Evolutionary conservation across 2,113 vertebrate species (phyloP).

Genomic region (Cochlearius cochlearius): DNA sequence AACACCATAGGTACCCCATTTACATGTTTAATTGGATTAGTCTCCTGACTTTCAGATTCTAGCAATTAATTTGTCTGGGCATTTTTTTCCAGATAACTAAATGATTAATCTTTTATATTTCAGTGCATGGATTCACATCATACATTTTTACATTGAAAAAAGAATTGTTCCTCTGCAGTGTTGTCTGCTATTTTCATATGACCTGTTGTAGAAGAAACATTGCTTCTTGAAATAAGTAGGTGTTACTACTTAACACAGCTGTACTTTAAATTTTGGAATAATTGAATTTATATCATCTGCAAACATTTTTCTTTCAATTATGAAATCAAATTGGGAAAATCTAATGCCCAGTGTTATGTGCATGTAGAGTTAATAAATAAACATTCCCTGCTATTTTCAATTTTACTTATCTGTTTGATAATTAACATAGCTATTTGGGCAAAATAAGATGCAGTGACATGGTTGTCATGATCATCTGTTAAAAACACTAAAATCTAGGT

Average conservation of each 20-base stretch:
- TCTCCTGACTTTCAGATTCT: conserved; percentile 65
- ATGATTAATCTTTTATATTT: conserved; percentile 60
- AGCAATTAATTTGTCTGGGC: conserved; percentile 64
- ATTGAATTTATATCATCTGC: not conserved
- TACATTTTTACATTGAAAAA: conserved; percentile 51
- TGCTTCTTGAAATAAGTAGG: conserved; percentile 13
- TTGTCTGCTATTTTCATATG: not conserved
- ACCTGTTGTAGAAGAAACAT: not conserved
- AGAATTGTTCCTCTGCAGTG: not conserved
- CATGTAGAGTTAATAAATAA: not conserved
- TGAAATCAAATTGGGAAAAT: conserved; percentile 38
- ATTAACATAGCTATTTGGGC: not conserved
- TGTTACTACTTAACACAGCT: not conserved
- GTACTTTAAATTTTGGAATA: conserved; percentile 23
- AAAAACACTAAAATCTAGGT: not conserved
- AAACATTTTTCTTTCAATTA: conserved; percentile 33
- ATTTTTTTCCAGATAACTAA: conserved; percentile 41
- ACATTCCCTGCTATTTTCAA: not conserved
- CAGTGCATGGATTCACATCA: conserved; percentile 1
- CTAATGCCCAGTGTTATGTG: not conserved
- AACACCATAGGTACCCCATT: conserved; percentile 47
- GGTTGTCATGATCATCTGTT: not conserved
- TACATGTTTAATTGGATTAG: conserved; percentile 72
- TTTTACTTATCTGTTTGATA: not conserved
- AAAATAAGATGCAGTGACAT: not conserved